A percentile compares a stretch with the other conserved stretches of the same genome.
phyloP scores from a whole-genome alignment of 2,113 vertebrate species.

The Perognathus longimembris region DNA sequence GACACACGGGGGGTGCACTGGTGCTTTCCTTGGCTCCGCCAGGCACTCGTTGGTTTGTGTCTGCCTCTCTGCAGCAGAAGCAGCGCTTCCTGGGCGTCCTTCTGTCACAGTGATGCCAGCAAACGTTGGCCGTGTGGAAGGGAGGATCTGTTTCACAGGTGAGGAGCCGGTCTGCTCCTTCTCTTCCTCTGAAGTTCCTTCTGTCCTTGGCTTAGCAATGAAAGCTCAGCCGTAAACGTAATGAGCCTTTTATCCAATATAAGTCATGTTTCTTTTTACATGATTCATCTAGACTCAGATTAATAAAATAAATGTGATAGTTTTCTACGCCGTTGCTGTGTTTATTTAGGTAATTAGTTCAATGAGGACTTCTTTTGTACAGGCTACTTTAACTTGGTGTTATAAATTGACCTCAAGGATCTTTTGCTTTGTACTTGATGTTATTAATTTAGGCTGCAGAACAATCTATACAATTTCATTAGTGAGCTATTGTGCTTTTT shows the following conservation, averaged over 20 bases:
- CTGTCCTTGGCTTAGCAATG: neutral
- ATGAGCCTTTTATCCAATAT: neutral
- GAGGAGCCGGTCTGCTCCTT: neutral
- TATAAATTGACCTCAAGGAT: neutral
- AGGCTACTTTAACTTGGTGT: neutral
- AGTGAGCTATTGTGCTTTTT: neutral
- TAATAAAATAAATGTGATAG: conserved; percentile 35
- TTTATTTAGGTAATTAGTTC: conserved; percentile 51
- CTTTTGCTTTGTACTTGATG: neutral
- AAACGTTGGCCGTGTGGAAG: neutral
- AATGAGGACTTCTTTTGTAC: conserved; percentile 8
- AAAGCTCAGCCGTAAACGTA: conserved; percentile 15
- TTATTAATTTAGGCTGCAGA: neutral
- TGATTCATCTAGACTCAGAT: conserved; percentile 4
- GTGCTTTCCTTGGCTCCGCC: neutral
- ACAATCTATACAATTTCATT: neutral
- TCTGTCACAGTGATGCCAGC: neutral
- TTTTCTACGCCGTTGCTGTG: conserved; percentile 50
- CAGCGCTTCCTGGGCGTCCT: neutral
- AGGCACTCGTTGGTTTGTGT: neutral
- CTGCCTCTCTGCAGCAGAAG: neutral
- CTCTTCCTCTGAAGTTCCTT: neutral
- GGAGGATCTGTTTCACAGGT: neutral
- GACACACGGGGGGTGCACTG: neutral
- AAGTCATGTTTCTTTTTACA: neutral